These are phyloP conservation scores for Brachionichthys hirsutus DNA, from an alignment of 2,113 vertebrate genomes.

Conservation along the genomic window DNA sequence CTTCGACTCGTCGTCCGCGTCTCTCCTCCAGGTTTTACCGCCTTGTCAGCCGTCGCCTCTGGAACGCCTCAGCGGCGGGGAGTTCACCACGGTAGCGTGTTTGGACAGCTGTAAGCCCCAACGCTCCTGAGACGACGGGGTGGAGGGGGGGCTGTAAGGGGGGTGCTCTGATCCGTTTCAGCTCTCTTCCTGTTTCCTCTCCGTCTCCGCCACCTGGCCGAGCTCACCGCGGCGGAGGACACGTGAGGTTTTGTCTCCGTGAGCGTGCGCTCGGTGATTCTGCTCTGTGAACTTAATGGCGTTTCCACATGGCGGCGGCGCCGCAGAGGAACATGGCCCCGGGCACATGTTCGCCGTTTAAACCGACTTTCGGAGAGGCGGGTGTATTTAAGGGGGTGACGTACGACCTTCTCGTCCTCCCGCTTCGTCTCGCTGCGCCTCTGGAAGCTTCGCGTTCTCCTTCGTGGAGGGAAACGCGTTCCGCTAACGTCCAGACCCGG, in stretches of 20 bases:
- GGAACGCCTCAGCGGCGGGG: constrained; percentile 32
- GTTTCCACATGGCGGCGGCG: constrained; percentile 28
- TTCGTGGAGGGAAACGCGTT: neutral
- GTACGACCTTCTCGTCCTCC: too few relatives aligned
- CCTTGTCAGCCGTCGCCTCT: constrained; percentile 17
- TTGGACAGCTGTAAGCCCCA: constrained; percentile 61
- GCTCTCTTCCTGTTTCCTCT: constrained; percentile 54
- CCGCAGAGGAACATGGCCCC: constrained; percentile 15
- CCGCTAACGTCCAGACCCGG: too few relatives aligned
- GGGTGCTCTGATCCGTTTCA: constrained; percentile 41
- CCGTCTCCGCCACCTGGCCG: constrained; percentile 44
- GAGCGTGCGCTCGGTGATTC: constrained; percentile 12
- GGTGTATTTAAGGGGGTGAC: constrained; percentile 28
- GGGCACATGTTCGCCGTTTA: constrained; percentile 29
- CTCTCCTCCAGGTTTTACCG: constrained; percentile 15
- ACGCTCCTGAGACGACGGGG: constrained; percentile 47
- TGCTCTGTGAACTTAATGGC: constrained; percentile 49
- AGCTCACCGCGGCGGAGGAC: constrained; percentile 21
- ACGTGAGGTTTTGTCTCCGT: constrained; percentile 18
- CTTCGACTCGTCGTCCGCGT: neutral
- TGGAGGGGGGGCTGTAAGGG: constrained; percentile 24
- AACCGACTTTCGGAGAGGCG: constrained; percentile 21
- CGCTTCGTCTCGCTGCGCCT: too few relatives aligned
- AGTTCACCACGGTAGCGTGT: constrained; percentile 60
- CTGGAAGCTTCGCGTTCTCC: too few relatives aligned